Evolutionary conservation across 2,113 vertebrate species (phyloP).

Genomic region (Lipophrys pholis): DNA sequence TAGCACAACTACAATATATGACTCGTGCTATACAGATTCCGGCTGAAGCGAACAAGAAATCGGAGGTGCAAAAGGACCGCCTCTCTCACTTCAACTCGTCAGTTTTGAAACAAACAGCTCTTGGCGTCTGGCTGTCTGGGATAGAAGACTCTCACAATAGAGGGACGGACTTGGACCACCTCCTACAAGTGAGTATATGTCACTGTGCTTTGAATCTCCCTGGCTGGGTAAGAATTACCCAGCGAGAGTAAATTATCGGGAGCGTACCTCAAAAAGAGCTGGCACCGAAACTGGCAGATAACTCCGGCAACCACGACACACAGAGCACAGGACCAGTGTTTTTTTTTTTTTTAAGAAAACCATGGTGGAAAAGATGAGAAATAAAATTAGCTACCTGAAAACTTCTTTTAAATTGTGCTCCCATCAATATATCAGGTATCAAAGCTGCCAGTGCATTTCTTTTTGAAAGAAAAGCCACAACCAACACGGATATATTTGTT

Average conservation of each 20-base stretch:
- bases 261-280: not conserved
- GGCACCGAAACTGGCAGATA: not conserved
- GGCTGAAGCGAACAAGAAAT: not conserved
- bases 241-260: not conserved
- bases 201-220: not conserved
- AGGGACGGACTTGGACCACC: not conserved
- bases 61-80: not conserved
- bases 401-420: not conserved
- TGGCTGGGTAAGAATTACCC: not conserved
- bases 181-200: slow-evolving; percentile 11
- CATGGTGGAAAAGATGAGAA: too few species aligned
- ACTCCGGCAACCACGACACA: not conserved
- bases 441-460: not conserved
- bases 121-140: not conserved
- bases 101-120: not conserved
- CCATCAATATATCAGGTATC: not conserved
- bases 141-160: not conserved
- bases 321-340: not conserved
- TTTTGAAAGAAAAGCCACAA: not conserved
- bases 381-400: not conserved
- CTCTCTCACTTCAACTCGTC: not conserved
- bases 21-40: not conserved
- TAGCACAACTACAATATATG: not conserved
- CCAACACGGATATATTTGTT: not conserved
- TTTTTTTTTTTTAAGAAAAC: not conserved